Evolutionary conservation across 2,113 vertebrate genomes (phyloP), one percentile per base, ranked within the genome.

Genomic region (Solea solea): DNA sequence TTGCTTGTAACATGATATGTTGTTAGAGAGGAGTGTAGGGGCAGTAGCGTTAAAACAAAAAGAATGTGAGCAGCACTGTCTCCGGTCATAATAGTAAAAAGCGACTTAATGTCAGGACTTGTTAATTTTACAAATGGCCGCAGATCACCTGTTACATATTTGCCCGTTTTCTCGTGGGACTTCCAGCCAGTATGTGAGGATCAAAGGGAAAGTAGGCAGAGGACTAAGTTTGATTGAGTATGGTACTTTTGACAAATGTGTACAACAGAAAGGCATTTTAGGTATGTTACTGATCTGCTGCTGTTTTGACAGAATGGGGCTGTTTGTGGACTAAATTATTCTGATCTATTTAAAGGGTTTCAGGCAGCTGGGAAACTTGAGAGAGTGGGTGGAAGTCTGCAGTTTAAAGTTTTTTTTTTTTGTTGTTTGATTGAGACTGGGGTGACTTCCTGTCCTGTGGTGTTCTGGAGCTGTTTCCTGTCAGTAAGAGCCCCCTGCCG

Each of bases 231-330:
- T 84, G 81, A 87, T 83, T 87, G 87, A 87, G 81, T 86, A 76
- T 69, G 80, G 75, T 83, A 77, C 83, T 86, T 12, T 88, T 90
- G 87, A 92, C 85, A 86, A 88, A 87, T 80, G 86, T 84, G 80
- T 89, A 77, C 83, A 87, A 77, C 82, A 85, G 74, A 83, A 78
- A 86, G 78, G 83, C 87, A 88, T 88, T 89, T 86, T 81, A 78
- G 86, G 86, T 89, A 86, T 85, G 83, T 86, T 82, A 82, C 83
- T 89, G 87, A 90, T 86, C 88, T 80, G 76, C 81, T 63, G 70
- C 78, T 78, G 62, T 87, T 90, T 86, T 92, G 91, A 92, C 88
- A 88, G 90, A 88, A 91, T 90, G 86, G 76, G 89, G 85, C 88
- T 90, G 86, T 87, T 90, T 65, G 89, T 87, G 72, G 84, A 65